phyloP scores from a whole-genome alignment of 2,888 invertebrate genomes.

The Mamestra brassicae region DNA sequence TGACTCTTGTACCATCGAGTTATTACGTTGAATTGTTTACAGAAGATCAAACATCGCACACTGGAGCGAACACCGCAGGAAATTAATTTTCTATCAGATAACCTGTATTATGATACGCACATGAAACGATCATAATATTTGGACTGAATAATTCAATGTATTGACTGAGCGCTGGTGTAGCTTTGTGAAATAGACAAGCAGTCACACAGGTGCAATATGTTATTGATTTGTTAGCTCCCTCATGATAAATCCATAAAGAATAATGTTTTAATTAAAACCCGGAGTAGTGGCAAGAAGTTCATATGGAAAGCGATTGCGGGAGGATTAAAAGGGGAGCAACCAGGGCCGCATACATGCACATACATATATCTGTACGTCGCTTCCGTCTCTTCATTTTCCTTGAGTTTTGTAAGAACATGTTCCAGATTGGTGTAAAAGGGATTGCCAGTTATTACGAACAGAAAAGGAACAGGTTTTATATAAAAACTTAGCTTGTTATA shows the following conservation, averaged over 20 bases:
- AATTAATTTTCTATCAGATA: constrained; percentile 66
- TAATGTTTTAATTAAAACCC: constrained; percentile 34
- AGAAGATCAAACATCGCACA: constrained; percentile 54
- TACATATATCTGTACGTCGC: constrained; percentile 10
- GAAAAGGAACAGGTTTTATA: constrained; percentile 22
- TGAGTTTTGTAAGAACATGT: constrained; percentile 40
- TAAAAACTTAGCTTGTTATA: constrained; percentile 5
- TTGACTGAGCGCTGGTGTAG: constrained; percentile 39
- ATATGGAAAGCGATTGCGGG: constrained; percentile 35
- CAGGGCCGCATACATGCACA: constrained; percentile 15
- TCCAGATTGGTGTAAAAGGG: constrained; percentile 52
- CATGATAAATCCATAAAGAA: constrained; percentile 10
- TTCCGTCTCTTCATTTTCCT: constrained; percentile 46
- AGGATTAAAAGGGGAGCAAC: constrained; percentile 42
- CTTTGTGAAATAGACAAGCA: constrained; percentile 24
- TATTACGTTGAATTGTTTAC: constrained; percentile 46
- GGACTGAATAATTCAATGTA: constrained; percentile 53
- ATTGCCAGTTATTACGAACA: constrained; percentile 41
- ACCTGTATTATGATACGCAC: constrained; percentile 53
- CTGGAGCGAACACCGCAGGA: constrained; percentile 41
- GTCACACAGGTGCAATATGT: constrained; percentile 5
- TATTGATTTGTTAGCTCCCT: constrained; percentile 8
- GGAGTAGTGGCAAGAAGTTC: constrained; percentile 19
- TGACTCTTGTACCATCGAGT: constrained; percentile 21
- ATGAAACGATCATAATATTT: constrained; percentile 43